Evolutionary conservation across 2,113 vertebrate genomes (phyloP).

Genomic region (Nycticryphes semicollaris): DNA sequence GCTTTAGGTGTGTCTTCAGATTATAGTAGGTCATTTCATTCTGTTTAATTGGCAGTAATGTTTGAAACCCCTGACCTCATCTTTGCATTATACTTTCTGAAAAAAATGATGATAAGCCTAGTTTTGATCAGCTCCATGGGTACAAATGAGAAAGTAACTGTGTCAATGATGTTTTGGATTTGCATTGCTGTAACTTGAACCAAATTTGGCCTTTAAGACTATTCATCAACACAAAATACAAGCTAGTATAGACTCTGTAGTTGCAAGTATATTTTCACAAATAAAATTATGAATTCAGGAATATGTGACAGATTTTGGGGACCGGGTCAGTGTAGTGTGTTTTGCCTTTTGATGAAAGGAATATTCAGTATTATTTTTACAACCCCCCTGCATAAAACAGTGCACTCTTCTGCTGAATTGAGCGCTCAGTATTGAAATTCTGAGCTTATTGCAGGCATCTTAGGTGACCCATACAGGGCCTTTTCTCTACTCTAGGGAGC

Average conservation of each 20-base stretch:
- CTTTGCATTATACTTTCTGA: not conserved
- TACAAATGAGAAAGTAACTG: not conserved
- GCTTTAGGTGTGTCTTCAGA: not conserved
- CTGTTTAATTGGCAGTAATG: not conserved
- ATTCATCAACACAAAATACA: not conserved
- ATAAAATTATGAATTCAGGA: not conserved
- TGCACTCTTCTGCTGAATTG: rapidly evolving
- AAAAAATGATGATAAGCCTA: not conserved
- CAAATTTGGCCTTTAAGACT: not conserved
- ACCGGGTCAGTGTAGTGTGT: not conserved
- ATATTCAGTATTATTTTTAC: not conserved
- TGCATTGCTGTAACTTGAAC: not conserved
- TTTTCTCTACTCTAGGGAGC: not conserved
- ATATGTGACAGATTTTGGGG: not conserved
- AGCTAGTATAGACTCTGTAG: not conserved
- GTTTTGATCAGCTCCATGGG: not conserved
- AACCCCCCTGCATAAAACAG: not conserved
- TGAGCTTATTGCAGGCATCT: not conserved
- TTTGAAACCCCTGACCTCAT: not conserved
- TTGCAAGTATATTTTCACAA: not conserved
- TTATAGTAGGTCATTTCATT: not conserved
- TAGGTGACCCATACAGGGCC: not conserved
- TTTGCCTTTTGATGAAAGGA: not conserved
- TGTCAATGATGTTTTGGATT: not conserved
- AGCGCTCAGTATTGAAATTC: not conserved